These are phyloP conservation scores for Mnemiopsis leidyi DNA, from an alignment of 37 sponge, comb jelly and placozoan species.

Conservation along the genomic window DNA sequence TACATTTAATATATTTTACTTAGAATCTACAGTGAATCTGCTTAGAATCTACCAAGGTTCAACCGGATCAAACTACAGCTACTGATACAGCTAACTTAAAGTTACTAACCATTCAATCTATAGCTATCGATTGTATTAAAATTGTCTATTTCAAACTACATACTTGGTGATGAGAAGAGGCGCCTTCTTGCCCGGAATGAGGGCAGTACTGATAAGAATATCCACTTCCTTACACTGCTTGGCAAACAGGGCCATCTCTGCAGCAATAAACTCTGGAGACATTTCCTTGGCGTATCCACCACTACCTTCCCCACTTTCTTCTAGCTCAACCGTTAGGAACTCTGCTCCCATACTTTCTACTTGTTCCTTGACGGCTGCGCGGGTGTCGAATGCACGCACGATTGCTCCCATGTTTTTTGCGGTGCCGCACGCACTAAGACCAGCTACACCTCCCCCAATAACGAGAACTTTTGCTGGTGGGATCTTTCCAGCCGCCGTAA, in stretches of 20 bases:
- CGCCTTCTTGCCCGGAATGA: constrained; percentile 92
- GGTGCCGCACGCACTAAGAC: constrained; percentile 82
- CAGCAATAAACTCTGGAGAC: constrained; percentile 88
- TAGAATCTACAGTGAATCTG: no score
- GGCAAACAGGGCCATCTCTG: constrained; percentile 90
- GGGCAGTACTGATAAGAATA: constrained; percentile 88
- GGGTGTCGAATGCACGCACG: constrained; percentile 87
- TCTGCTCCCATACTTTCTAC: constrained; percentile 89
- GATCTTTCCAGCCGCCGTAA: constrained; percentile 89
- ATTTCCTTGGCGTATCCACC: constrained; percentile 95
- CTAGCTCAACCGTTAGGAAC: constrained; percentile 80
- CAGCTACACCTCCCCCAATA: constrained; percentile 93
- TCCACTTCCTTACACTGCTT: constrained; percentile 91
- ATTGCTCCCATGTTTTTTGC: constrained; percentile 94
- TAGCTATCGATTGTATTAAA: no score
- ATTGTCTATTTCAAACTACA: no score
- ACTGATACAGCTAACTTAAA: no score
- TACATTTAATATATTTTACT: no score
- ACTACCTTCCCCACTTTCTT: constrained; percentile 84
- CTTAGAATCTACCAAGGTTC: no score
- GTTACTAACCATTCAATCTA: no score
- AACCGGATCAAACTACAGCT: no score
- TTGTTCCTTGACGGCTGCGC: constrained; percentile 88
- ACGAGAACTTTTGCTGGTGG: constrained; percentile 93
- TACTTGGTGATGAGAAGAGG: constrained; percentile 79